These are phyloP conservation scores for Tenthredo scrophulariae DNA, from an alignment of 2,888 invertebrate species.

Conservation along the genomic window DNA sequence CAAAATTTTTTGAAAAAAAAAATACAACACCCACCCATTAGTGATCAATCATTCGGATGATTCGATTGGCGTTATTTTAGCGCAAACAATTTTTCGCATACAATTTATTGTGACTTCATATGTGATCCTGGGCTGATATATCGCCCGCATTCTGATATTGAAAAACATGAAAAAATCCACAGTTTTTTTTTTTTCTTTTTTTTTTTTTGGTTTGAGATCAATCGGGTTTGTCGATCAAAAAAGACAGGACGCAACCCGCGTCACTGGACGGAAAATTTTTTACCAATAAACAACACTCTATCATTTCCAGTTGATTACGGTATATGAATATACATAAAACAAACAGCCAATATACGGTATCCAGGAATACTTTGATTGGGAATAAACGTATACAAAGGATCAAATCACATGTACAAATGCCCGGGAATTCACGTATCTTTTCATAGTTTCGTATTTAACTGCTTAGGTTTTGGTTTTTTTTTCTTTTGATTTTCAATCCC, in stretches of 20 bases:
- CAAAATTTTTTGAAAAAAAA: background rate
- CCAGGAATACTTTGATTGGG: background rate
- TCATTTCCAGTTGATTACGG: background rate
- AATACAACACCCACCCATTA: background rate
- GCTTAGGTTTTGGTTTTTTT: background rate
- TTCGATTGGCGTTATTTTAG: background rate
- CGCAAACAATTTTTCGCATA: background rate
- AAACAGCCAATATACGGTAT: background rate
- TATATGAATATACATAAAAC: background rate
- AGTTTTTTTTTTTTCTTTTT: background rate
- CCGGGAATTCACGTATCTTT: background rate
- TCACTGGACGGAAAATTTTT: background rate
- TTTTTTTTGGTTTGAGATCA: background rate
- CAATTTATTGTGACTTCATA: background rate
- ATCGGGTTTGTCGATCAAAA: constrained; percentile 5
- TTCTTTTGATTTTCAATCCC: background rate
- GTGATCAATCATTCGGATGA: background rate
- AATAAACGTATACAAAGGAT: background rate
- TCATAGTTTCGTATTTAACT: background rate
- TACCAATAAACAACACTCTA: constrained; percentile 11
- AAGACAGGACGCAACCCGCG: background rate
- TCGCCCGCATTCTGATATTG: background rate
- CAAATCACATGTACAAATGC: background rate
- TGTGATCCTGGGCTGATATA: background rate
- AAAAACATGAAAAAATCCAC: background rate